Conservation (phyloP, 2,888 invertebrate genomes). For the Carcina quercana region DNA sequence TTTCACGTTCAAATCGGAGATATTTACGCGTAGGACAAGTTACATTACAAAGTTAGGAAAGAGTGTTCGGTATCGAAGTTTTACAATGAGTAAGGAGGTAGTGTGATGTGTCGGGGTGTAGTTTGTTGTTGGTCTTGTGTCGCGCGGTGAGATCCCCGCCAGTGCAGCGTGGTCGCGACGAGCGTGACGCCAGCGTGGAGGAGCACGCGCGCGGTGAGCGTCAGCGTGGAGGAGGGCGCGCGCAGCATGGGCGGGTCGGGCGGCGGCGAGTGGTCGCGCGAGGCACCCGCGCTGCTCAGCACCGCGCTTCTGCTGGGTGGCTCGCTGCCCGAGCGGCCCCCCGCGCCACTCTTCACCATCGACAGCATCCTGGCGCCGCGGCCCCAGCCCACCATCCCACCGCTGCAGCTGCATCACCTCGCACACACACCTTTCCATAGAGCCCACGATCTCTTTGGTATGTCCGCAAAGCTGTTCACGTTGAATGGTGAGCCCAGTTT, state of each 20-base stretch:
- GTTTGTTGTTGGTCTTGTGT: background rate
- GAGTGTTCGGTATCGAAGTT: no score
- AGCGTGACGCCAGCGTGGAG: conserved; percentile 1
- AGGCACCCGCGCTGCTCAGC: conserved; percentile 65
- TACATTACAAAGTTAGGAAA: no score
- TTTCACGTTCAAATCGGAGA: no score
- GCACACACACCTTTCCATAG: conserved; percentile 78
- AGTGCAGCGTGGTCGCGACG: conserved; percentile 15
- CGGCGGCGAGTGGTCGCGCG: conserved; percentile 49
- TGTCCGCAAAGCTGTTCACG: conserved; percentile 46
- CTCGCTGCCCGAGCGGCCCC: conserved; percentile 61
- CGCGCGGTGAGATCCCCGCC: background rate
- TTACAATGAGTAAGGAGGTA: no score
- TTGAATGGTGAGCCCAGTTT: conserved; percentile 12
- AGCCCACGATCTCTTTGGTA: conserved; percentile 88
- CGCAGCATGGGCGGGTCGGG: conserved; percentile 51
- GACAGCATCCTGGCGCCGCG: conserved; percentile 89
- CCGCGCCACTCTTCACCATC: conserved; percentile 83
- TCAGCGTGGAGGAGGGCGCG: conserved; percentile 33
- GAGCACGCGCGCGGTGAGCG: conserved; percentile 18
- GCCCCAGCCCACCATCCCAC: conserved; percentile 73
- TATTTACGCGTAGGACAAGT: no score
- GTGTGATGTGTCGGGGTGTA: conserved; percentile 24
- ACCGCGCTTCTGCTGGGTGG: conserved; percentile 69
- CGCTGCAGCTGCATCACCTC: conserved; percentile 75